A percentile compares a stretch with the other conserved stretches of the same genome.
Evolutionary conservation across 2,888 invertebrate species (phyloP).

Genomic region (Formica aserva): DNA sequence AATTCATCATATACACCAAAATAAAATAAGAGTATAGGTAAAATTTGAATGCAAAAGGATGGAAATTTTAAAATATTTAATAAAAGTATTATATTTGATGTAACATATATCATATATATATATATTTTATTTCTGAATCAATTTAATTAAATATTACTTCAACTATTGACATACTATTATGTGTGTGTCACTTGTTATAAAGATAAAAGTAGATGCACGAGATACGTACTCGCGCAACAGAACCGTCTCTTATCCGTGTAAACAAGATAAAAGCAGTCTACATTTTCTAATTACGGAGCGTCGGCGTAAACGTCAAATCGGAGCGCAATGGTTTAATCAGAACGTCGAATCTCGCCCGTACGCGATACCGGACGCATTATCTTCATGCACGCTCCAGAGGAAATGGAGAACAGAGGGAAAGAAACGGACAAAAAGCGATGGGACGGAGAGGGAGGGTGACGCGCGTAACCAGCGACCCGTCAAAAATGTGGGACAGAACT

Average conservation of each 20-base stretch:
- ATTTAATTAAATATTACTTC: slow-evolving; percentile 21
- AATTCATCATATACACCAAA: neutral
- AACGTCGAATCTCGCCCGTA: slow-evolving; percentile 38
- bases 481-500: slow-evolving; percentile 75
- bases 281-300: slow-evolving; percentile 41
- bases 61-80: neutral
- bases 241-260: neutral
- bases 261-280: slow-evolving; percentile 21
- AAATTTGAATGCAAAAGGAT: slow-evolving; percentile 4
- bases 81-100: slow-evolving; percentile 7
- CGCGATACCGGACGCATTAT: slow-evolving; percentile 49
- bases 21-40: neutral
- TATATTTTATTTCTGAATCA: neutral
- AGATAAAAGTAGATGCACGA: neutral
- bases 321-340: slow-evolving; percentile 37
- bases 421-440: slow-evolving; percentile 45
- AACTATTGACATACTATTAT: neutral
- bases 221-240: neutral
- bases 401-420: slow-evolving; percentile 38
- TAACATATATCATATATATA: neutral
- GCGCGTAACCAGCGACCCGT: slow-evolving; percentile 71
- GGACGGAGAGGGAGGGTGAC: slow-evolving; percentile 27
- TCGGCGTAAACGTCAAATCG: slow-evolving; percentile 30
- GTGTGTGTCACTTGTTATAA: neutral
- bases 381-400: slow-evolving; percentile 54